Conservation (phyloP, 2,888 invertebrate species). For the Drosophila testacea region DNA sequence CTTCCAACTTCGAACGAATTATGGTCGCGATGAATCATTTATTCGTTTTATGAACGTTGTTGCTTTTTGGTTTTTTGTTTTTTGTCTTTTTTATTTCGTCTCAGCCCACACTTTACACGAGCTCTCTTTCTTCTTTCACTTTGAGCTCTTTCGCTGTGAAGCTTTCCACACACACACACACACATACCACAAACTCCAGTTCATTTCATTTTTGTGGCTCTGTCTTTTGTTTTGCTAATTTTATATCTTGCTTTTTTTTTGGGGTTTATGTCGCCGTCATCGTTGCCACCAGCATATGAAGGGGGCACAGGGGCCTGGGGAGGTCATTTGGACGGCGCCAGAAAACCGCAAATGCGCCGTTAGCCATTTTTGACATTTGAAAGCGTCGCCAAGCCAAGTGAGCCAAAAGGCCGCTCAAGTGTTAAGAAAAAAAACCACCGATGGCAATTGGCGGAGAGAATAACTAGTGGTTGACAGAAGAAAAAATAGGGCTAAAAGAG, state of each 20-base stretch:
- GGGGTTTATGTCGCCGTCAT: constrained; percentile 24
- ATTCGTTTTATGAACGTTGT: constrained; percentile 17
- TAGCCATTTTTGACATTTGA: constrained; percentile 64
- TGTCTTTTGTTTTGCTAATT: constrained; percentile 68
- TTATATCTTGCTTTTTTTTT: constrained; percentile 36
- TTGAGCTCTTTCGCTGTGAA: constrained; percentile 26
- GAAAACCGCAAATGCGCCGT: constrained; percentile 56
- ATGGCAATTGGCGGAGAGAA: background rate
- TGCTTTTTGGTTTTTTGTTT: background rate
- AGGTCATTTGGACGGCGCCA: constrained; percentile 55
- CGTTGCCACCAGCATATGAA: constrained; percentile 1
- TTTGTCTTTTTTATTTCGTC: constrained; percentile 7
- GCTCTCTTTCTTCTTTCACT: constrained; percentile 49
- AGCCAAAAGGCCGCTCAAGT: constrained; percentile 41
- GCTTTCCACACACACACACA: constrained; percentile 44
- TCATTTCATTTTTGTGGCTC: constrained; percentile 42
- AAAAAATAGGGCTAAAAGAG: no score
- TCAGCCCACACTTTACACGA: constrained; percentile 50
- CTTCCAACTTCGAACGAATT: constrained; percentile 70
- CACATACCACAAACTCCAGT: constrained; percentile 42
- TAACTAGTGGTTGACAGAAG: background rate
- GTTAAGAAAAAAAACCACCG: constrained; percentile 23
- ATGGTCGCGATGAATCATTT: constrained; percentile 69
- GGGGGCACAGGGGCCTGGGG: constrained; percentile 1
- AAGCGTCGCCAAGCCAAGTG: constrained; percentile 34